phyloP scores from a whole-genome alignment of 2,113 vertebrate species.

The Microcebus tavaratra region DNA sequence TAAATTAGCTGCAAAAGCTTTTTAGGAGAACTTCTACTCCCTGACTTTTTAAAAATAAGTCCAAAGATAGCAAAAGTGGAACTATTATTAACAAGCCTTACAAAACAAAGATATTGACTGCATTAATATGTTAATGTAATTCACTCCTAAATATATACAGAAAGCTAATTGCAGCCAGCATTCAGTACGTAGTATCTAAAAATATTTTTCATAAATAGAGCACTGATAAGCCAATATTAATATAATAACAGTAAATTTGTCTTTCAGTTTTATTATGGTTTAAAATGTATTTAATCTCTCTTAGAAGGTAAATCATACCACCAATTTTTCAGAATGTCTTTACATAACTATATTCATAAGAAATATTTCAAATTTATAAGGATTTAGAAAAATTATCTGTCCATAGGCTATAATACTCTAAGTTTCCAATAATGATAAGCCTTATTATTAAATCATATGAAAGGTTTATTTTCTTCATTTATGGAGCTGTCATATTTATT shows the following conservation, averaged over 20 bases:
- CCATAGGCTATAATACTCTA: background rate
- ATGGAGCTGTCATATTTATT: constrained; percentile 23
- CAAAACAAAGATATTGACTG: constrained; percentile 42
- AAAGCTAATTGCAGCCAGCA: background rate
- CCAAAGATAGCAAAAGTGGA: constrained; percentile 59
- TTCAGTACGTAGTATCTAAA: background rate
- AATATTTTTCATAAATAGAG: constrained; percentile 12
- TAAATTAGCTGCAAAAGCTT: constrained; percentile 67
- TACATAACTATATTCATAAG: background rate
- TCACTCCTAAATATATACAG: background rate
- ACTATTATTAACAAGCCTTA: constrained; percentile 47
- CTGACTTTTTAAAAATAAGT: constrained; percentile 50
- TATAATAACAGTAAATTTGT: background rate
- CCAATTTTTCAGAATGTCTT: background rate
- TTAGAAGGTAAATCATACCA: constrained; percentile 11
- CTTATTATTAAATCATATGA: background rate
- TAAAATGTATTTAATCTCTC: constrained; percentile 25
- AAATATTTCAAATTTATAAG: background rate
- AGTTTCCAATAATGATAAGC: background rate
- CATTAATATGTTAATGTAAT: background rate
- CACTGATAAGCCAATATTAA: constrained; percentile 1
- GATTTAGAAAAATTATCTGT: background rate
- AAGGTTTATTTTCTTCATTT: constrained; percentile 12
- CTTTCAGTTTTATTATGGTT: constrained; percentile 3
- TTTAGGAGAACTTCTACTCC: constrained; percentile 60